A percentile compares a stretch with the other conserved stretches of the same genome.
Conservation (phyloP, 1,140 invertebrate species). For the Brachionus koreanus region DNA sequence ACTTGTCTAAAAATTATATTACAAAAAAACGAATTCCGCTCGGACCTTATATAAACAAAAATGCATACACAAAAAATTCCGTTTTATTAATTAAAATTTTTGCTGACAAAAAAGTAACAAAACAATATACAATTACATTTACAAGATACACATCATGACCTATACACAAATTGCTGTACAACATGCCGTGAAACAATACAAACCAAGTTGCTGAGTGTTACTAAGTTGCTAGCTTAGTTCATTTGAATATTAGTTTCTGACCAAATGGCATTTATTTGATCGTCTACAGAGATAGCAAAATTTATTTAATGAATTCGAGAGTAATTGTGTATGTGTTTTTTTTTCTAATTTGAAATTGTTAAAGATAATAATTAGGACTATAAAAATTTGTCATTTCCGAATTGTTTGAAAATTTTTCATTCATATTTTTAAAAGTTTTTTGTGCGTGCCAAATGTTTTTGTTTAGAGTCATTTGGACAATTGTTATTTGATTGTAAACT, state of each 20-base stretch:
- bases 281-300: background rate
- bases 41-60: background rate
- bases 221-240: background rate
- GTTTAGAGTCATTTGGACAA: background rate
- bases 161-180: background rate
- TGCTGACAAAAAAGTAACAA: background rate
- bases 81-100: constrained; percentile 1
- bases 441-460: background rate
- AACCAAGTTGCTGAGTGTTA: background rate
- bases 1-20: background rate
- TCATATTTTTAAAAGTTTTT: background rate
- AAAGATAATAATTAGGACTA: background rate
- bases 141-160: background rate
- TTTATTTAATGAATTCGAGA: background rate
- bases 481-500: background rate
- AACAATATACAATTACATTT: background rate
- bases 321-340: background rate
- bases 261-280: background rate
- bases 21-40: background rate
- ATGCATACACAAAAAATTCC: background rate
- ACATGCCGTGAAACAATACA: background rate
- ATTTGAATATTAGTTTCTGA: background rate
- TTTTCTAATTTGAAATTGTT: background rate
- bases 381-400: background rate
- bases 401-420: background rate